phyloP scores from a whole-genome alignment of 2,888 invertebrate species.

The Venusia cambrica region DNA sequence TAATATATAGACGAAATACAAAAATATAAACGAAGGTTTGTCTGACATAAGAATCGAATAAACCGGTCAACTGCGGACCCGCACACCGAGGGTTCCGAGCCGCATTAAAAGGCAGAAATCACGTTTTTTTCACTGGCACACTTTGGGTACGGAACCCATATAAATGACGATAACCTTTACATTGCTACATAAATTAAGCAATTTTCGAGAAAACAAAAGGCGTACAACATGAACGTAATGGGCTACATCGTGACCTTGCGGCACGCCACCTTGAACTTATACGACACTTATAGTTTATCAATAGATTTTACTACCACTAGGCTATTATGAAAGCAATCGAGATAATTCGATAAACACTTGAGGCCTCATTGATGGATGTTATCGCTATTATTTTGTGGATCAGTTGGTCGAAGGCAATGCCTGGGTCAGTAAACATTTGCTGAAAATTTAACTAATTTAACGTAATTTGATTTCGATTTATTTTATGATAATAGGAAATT shows the following conservation, averaged over 20 bases:
- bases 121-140: not conserved
- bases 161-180: slow-evolving; percentile 7
- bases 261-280: slow-evolving; percentile 31
- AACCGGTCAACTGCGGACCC: no score
- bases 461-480: no score
- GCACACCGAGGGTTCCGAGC: no score
- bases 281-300: slow-evolving; percentile 29
- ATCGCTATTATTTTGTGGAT: not conserved
- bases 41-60: no score
- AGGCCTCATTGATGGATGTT: slow-evolving; percentile 11
- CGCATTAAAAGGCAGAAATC: no score
- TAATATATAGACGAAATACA: no score
- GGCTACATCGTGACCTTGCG: slow-evolving; percentile 27
- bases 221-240: slow-evolving; percentile 18
- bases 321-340: slow-evolving; percentile 22
- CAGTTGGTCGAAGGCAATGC: slow-evolving; percentile 5
- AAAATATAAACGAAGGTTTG: no score
- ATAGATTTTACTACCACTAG: slow-evolving; percentile 26
- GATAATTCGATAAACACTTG: slow-evolving; percentile 22
- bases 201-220: slow-evolving; percentile 10
- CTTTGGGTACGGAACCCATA: not conserved
- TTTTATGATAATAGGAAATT: no score
- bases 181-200: slow-evolving; percentile 4
- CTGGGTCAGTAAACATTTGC: not conserved
- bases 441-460: no score